Percentiles rank a stretch among this genome's conserved stretches.
Conservation (phyloP, 2,113 vertebrate species). For the Stegastes partitus region DNA sequence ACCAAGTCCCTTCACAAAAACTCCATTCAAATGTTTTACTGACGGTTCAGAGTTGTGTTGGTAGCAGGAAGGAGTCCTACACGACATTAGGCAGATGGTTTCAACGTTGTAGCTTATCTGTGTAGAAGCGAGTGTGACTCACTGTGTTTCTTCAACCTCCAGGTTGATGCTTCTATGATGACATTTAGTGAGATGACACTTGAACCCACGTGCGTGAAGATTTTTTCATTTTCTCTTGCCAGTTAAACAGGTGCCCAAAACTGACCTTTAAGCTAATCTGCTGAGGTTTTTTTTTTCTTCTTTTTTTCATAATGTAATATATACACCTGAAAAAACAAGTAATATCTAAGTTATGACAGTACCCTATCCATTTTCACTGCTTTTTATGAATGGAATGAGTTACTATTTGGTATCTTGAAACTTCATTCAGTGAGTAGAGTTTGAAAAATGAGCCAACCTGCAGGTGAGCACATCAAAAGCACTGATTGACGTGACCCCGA, state of each 20-base stretch:
- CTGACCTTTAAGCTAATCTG: constrained; percentile 30
- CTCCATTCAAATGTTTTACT: too few species aligned
- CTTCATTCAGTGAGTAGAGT: not conserved
- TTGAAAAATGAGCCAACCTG: not conserved
- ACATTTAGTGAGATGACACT: constrained; percentile 2
- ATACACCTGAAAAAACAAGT: not conserved
- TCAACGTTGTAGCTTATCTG: too few species aligned
- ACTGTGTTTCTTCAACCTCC: not conserved
- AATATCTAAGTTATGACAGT: not conserved
- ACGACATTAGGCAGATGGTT: too few species aligned
- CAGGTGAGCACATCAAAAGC: not conserved
- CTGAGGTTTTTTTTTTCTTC: not conserved
- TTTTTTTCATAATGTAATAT: not conserved
- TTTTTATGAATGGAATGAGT: constrained; percentile 14
- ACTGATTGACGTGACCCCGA: not conserved
- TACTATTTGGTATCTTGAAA: not conserved
- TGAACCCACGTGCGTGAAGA: not conserved
- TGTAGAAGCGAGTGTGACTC: not conserved
- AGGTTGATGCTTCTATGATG: constrained; percentile 40
- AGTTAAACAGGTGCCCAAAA: constrained; percentile 10
- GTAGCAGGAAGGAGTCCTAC: too few species aligned
- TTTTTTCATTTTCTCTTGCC: constrained; percentile 27
- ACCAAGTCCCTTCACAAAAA: too few species aligned
- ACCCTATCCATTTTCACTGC: not conserved
- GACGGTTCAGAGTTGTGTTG: too few species aligned